Evolutionary conservation across 1,140 invertebrate genomes (phyloP).

Genomic region (Leptopilina clavipes): DNA sequence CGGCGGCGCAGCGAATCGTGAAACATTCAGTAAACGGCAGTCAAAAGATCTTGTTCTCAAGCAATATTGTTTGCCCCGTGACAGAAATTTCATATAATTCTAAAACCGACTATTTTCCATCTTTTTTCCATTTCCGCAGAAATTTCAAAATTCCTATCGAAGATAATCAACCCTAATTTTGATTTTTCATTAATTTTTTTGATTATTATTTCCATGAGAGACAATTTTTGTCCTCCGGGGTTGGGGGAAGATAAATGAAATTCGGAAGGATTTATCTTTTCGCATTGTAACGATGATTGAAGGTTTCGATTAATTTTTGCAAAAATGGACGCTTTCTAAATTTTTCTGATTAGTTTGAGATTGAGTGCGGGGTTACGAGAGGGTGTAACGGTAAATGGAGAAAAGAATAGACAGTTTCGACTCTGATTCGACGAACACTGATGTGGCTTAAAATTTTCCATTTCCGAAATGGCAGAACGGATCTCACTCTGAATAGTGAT

Average conservation of each 20-base stretch:
- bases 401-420: slow-evolving; percentile 28
- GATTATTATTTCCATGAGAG: too few relatives aligned
- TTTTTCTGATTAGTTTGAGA: slow-evolving; percentile 19
- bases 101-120: not conserved
- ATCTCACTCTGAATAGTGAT: slow-evolving; percentile 41
- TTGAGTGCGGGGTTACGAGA: not conserved
- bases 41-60: slow-evolving; percentile 54
- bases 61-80: not conserved
- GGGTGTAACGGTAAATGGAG: not conserved
- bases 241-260: too few relatives aligned
- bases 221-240: too few relatives aligned
- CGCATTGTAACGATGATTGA: not conserved
- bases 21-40: slow-evolving; percentile 61
- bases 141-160: too few relatives aligned
- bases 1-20: slow-evolving; percentile 43
- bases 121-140: not conserved
- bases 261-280: not conserved
- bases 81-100: not conserved
- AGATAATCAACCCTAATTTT: too few relatives aligned
- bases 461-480: slow-evolving; percentile 67
- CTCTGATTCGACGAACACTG: slow-evolving; percentile 41
- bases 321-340: not conserved
- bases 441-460: slow-evolving; percentile 63
- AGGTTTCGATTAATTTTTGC: slow-evolving; percentile 5
- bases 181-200: too few relatives aligned